Conservation (phyloP, 2,113 vertebrate species). For the Melanocharis versteri region DNA sequence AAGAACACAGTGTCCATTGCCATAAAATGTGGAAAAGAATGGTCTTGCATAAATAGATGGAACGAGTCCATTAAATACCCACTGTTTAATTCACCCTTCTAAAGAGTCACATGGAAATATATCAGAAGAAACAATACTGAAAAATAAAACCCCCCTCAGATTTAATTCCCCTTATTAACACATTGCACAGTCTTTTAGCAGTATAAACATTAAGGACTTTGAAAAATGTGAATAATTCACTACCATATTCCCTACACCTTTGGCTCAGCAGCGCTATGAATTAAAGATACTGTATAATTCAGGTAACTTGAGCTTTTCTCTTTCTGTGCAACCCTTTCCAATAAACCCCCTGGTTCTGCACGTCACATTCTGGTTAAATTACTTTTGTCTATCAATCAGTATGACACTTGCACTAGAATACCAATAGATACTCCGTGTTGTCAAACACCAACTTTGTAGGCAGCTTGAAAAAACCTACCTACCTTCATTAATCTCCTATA, state of each 20-base stretch:
- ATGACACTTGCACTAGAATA: background rate
- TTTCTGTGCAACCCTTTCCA: background rate
- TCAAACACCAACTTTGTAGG: background rate
- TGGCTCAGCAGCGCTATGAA: background rate
- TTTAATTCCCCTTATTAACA: background rate
- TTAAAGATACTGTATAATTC: background rate
- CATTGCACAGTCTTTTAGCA: background rate
- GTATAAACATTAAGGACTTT: background rate
- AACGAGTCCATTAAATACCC: background rate
- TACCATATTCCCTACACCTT: background rate
- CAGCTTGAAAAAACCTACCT: background rate
- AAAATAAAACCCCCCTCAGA: background rate
- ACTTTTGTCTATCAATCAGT: background rate
- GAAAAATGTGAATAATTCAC: background rate
- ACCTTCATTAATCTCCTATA: background rate
- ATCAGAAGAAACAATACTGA: background rate
- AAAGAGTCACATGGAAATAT: background rate
- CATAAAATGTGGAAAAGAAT: background rate
- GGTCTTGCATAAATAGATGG: background rate
- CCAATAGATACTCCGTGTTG: background rate
- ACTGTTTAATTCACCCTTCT: background rate
- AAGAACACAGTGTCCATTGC: background rate
- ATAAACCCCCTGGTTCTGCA: background rate
- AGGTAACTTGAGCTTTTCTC: background rate
- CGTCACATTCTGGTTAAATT: background rate